Evolutionary conservation across 2,888 invertebrate species (phyloP).

Genomic region (Marasmarcha lunaedactyla): DNA sequence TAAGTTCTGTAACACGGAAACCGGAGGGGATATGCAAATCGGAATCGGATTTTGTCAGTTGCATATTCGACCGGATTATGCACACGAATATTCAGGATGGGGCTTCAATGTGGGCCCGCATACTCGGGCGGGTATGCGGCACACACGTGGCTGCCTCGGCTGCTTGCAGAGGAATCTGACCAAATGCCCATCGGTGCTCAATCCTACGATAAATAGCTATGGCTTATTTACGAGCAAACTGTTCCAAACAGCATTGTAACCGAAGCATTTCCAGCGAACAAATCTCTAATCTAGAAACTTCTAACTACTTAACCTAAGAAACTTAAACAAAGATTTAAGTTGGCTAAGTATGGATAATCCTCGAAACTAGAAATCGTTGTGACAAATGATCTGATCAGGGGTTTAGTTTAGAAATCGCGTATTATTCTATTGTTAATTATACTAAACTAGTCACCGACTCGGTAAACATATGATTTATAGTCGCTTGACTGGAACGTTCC

Average conservation of each 20-base stretch:
- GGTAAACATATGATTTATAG: constrained; percentile 67
- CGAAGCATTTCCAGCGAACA: constrained; percentile 8
- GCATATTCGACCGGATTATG: constrained; percentile 24
- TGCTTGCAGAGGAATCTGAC: constrained; percentile 60
- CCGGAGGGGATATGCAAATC: neutral
- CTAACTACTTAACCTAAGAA: too few species aligned
- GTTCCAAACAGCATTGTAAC: neutral
- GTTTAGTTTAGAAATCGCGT: constrained; percentile 64
- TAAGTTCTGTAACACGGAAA: too few species aligned
- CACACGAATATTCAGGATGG: constrained; percentile 54
- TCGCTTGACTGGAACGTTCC: constrained; percentile 53
- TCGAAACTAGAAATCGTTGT: constrained; percentile 63
- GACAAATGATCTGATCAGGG: constrained; percentile 55
- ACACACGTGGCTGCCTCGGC: constrained; percentile 62
- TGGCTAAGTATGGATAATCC: constrained; percentile 37
- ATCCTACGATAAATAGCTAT: constrained; percentile 60
- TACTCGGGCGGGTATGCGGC: constrained; percentile 53
- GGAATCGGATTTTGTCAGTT: constrained; percentile 1
- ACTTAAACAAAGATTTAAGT: too few species aligned
- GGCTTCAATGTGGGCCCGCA: constrained; percentile 57
- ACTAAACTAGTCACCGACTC: constrained; percentile 61
- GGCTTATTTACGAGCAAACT: constrained; percentile 48
- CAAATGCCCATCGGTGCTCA: constrained; percentile 63
- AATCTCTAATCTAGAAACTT: too few species aligned
- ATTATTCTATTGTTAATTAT: constrained; percentile 67